Base-by-base conservation (phyloP, 2,888 invertebrate species). In the Galerucella pusilla region DNA sequence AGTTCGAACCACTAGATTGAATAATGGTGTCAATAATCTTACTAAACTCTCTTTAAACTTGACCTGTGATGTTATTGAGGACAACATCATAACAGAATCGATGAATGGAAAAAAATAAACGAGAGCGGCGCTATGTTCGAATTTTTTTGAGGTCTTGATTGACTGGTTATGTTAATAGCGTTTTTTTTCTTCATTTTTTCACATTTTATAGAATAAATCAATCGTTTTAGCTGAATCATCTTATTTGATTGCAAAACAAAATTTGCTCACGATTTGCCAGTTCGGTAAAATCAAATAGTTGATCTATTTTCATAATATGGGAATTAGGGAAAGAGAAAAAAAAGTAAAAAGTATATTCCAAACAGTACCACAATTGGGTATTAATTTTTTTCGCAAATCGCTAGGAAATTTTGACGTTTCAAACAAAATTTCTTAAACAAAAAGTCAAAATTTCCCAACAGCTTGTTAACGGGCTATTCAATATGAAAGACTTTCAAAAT, bases 21-120 rank as follows among this genome's bases (percentile, higher is more conserved):
- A 42, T 42, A 63, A 35, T 42, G 42, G 42, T 63, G 63, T 63
- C 63, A 42, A 63, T 63, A 35, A 35, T 63, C 63, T 63, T 63
- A n/a, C 11, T 14, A 3, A 60, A 57, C 57, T 57, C 20, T 20
- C 20, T 57, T 63, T 63, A 63, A 63, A 63, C 63, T 63, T 63
- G 63, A 63, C 63, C 63, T n/a, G n/a, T n/a, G 28, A 35, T 42
- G 61, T 10, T 14, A 63, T 63, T 63, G 63, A 63, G 63, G 42
- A 63, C 63, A 63, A 63, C 35, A 14, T 35, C 61, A 12, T 28
- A 28, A 61, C 28, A 63, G n/a, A 63, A 63, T 35, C 42, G 42
- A 63, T 63, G 63, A 35, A 42, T 63, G 14, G 63, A 35, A 63
- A 63, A 57, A 63, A 63, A 42, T 12, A 61, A 63, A 63, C 42